Conservation (phyloP, 1,140 invertebrate species). For the Aphaenogaster floridana region DNA sequence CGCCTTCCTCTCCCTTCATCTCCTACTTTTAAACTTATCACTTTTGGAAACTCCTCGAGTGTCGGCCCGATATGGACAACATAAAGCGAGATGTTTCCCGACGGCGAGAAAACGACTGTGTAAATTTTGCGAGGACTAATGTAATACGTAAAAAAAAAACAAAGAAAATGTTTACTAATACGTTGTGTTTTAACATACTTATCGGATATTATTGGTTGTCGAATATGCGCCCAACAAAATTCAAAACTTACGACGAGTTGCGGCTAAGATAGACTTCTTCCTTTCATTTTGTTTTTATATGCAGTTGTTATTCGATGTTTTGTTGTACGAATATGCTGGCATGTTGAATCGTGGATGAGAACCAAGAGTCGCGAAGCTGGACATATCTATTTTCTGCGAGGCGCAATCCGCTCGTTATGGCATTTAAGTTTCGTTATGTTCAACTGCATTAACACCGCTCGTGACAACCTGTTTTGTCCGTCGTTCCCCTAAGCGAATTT, state of each 20-base stretch:
- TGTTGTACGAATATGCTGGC: slow-evolving; percentile 79
- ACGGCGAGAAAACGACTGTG: slow-evolving; percentile 53
- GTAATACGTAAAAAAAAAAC: slow-evolving; percentile 67
- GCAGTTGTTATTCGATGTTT: slow-evolving; percentile 71
- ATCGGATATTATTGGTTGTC: slow-evolving; percentile 60
- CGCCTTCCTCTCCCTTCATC: background rate
- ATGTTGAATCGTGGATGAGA: slow-evolving; percentile 76
- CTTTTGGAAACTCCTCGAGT: slow-evolving; percentile 64
- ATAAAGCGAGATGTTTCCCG: slow-evolving; percentile 64
- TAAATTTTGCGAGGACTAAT: slow-evolving; percentile 66
- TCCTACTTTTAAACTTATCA: slow-evolving; percentile 58
- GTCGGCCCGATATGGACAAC: slow-evolving; percentile 57
- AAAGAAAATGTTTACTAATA: slow-evolving; percentile 57
- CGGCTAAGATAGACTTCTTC: slow-evolving; percentile 51
- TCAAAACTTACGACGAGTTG: slow-evolving; percentile 53
- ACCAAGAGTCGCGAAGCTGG: slow-evolving; percentile 70
- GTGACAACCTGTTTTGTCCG: background rate
- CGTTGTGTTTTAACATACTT: slow-evolving; percentile 67
- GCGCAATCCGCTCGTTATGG: slow-evolving; percentile 68
- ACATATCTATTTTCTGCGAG: slow-evolving; percentile 73
- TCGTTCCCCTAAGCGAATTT: background rate
- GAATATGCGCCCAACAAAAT: slow-evolving; percentile 45
- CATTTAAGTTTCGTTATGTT: background rate
- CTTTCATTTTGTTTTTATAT: slow-evolving; percentile 68
- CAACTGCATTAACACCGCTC: background rate